phyloP scores from a whole-genome alignment of 2,888 invertebrate genomes.

The Morpho deidamia region DNA sequence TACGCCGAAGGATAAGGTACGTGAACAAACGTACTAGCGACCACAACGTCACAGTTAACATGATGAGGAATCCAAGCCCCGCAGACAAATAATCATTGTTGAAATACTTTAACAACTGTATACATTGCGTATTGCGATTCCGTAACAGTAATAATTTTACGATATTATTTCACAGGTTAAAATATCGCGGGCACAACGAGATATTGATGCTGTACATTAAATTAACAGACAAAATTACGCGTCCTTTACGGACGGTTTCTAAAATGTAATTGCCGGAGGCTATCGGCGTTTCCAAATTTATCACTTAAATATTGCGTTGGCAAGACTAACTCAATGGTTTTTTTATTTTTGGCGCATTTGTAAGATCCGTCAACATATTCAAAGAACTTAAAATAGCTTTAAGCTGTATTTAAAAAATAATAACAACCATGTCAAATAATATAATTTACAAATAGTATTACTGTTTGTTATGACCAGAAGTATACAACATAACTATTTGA shows the following conservation, averaged over 20 bases:
- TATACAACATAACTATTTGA: neutral
- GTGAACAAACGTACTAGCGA: slow-evolving; percentile 4
- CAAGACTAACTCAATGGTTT: neutral
- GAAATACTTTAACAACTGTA: too few relatives aligned
- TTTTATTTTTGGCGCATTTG: neutral
- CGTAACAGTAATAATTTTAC: slow-evolving; percentile 8
- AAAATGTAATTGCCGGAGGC: neutral
- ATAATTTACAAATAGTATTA: too few relatives aligned
- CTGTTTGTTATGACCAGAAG: neutral
- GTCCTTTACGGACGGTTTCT: slow-evolving; percentile 2
- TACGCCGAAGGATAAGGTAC: slow-evolving; percentile 92
- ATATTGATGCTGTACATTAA: slow-evolving; percentile 88
- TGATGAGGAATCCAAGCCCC: neutral
- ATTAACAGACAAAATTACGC: slow-evolving; percentile 1
- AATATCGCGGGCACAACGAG: slow-evolving; percentile 96
- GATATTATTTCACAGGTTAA: slow-evolving; percentile 80
- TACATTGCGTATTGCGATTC: neutral
- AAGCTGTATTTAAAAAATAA: neutral
- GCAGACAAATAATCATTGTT: too few relatives aligned
- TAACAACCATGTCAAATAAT: neutral
- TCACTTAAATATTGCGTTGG: neutral
- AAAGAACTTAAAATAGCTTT: too few relatives aligned
- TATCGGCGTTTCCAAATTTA: slow-evolving; percentile 6
- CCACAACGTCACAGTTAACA: neutral
- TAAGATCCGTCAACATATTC: neutral